Percentiles rank a stretch among this genome's conserved stretches.
phyloP scores from a whole-genome alignment of 1,140 invertebrate genomes.

The Paramacrobiotus metropolitanus region DNA sequence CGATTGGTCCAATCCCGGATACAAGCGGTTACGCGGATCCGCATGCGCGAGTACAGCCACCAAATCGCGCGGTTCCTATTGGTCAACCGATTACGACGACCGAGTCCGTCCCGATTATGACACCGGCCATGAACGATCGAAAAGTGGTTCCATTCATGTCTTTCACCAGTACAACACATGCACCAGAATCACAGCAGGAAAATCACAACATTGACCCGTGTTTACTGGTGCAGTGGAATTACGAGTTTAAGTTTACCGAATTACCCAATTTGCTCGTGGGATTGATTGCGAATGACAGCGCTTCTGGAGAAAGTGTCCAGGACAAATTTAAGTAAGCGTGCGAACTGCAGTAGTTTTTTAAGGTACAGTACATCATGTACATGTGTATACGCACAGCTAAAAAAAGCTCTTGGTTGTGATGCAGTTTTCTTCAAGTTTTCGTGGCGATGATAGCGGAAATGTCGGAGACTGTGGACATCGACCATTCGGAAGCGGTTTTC shows the following conservation, averaged over 20 bases:
- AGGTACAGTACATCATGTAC: too few species aligned
- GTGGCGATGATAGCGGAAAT: too few species aligned
- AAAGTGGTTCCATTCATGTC: background rate
- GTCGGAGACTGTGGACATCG: too few species aligned
- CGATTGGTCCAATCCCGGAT: too few species aligned
- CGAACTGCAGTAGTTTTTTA: too few species aligned
- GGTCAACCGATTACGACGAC: background rate
- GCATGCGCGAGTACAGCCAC: too few species aligned
- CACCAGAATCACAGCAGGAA: background rate
- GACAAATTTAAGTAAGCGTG: background rate
- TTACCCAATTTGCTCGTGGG: background rate
- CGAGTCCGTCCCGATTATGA: background rate
- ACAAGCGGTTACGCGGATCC: too few species aligned
- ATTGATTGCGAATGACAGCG: background rate
- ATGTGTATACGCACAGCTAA: too few species aligned
- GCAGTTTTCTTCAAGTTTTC: too few species aligned
- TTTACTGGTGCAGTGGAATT: background rate
- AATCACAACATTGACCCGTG: background rate
- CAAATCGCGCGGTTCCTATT: background rate
- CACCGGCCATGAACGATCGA: background rate
- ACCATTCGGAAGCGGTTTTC: too few species aligned
- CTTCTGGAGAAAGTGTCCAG: background rate
- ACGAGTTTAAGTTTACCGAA: background rate
- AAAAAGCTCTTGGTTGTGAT: too few species aligned
- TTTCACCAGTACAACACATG: background rate